Percentiles rank a stretch among this genome's conserved stretches.
These are phyloP conservation scores for Cheilosia pagana DNA, from an alignment of 2,888 invertebrate species.

Conservation along the genomic window DNA sequence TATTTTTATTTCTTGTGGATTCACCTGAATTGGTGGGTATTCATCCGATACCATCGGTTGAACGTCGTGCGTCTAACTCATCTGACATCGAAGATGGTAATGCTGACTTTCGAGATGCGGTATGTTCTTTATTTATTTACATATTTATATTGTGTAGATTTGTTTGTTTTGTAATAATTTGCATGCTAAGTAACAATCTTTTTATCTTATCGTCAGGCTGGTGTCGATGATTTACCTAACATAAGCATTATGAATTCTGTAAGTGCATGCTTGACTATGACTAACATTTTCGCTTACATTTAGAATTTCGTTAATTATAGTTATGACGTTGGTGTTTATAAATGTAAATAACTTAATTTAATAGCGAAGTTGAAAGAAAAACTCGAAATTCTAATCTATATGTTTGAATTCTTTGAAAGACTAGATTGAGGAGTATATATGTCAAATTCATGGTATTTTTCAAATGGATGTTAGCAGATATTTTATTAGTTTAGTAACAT, in stretches of 20 bases:
- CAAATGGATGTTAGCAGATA: no score
- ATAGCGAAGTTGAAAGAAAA: not conserved
- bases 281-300: slow-evolving; percentile 5
- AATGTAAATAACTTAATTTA: not conserved
- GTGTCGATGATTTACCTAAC: slow-evolving; percentile 59
- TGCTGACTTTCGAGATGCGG: slow-evolving; percentile 81
- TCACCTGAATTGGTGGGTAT: slow-evolving; percentile 90
- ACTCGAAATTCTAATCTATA: not conserved
- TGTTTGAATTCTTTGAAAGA: not conserved
- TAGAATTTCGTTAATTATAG: not conserved
- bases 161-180: not conserved
- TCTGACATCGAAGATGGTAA: slow-evolving; percentile 83
- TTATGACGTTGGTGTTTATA: no score
- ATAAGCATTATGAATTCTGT: slow-evolving; percentile 78
- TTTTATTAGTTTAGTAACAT: no score
- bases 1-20: slow-evolving; percentile 94
- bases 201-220: slow-evolving; percentile 63
- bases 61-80: slow-evolving; percentile 76
- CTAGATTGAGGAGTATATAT: slow-evolving; percentile 2
- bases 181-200: slow-evolving; percentile 32
- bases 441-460: no score
- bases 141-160: not conserved
- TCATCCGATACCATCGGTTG: slow-evolving; percentile 71
- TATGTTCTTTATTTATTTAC: slow-evolving; percentile 77
- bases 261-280: slow-evolving; percentile 76